These are phyloP conservation scores for Adrianichthys oophorus DNA, from an alignment of 2,797 vertebrate genomes.

Conservation along the genomic window DNA sequence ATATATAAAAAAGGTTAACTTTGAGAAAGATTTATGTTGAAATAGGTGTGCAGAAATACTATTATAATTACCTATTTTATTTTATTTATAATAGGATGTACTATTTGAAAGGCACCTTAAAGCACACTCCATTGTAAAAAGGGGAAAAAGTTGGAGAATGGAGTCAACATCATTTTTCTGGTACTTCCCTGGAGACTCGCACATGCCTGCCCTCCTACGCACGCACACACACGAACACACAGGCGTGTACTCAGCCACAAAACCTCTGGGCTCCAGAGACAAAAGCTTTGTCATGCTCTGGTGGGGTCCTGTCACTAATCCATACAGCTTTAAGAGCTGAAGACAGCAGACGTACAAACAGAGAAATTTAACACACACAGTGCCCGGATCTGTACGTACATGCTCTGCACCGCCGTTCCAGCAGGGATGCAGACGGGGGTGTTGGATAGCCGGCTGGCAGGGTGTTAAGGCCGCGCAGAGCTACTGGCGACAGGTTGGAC, in stretches of 20 bases:
- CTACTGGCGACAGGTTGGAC: conserved; percentile 85
- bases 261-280: conserved; percentile 78
- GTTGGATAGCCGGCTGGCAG: conserved; percentile 59
- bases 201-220: conserved; percentile 15
- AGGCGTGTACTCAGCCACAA: conserved; percentile 60
- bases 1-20: too few species aligned
- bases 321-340: conserved; percentile 72
- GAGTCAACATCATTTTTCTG: conserved; percentile 49
- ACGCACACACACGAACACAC: conserved; percentile 10
- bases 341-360: conserved; percentile 68
- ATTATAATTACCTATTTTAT: too few species aligned
- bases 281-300: conserved; percentile 80
- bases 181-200: conserved; percentile 19
- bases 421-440: conserved; percentile 24
- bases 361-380: conserved; percentile 61
- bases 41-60: too few species aligned
- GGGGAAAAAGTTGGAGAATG: conserved; percentile 34
- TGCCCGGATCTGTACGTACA: conserved; percentile 51
- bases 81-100: too few species aligned
- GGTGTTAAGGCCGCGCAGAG: conserved; percentile 81
- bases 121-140: too few species aligned
- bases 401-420: conserved; percentile 42
- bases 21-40: too few species aligned
- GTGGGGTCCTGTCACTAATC: conserved; percentile 81
- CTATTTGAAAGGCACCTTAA: too few species aligned